phyloP scores from a whole-genome alignment of 2,888 invertebrate species.

The Augiades crinisus region DNA sequence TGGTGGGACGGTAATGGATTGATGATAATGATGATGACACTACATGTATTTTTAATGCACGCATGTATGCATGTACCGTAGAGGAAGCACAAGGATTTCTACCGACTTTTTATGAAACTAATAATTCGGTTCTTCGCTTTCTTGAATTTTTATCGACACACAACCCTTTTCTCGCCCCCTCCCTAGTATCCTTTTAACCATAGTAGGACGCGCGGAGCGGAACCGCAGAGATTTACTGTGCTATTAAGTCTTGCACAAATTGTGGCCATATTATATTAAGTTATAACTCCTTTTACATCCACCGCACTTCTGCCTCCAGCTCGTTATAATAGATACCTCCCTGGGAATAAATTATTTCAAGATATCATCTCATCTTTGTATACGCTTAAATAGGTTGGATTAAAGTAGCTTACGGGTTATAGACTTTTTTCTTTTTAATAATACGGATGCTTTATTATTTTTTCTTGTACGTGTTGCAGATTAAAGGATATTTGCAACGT shows the following conservation, averaged over 20 bases:
- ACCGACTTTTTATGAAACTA: too few relatives aligned
- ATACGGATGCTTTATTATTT: too few relatives aligned
- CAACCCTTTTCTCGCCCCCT: conserved; percentile 32
- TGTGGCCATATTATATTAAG: conserved; percentile 56
- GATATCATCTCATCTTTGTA: neutral
- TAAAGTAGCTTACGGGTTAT: too few relatives aligned
- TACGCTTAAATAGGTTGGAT: too few relatives aligned
- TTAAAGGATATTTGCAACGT: too few relatives aligned
- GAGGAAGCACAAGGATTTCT: too few relatives aligned
- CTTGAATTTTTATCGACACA: conserved; percentile 29
- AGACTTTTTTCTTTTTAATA: too few relatives aligned
- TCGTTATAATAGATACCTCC: conserved; percentile 13
- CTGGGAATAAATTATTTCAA: neutral
- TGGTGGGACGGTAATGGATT: too few relatives aligned
- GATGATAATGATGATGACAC: too few relatives aligned
- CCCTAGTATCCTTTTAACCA: conserved; percentile 47
- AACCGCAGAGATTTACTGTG: conserved; percentile 68
- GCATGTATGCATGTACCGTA: too few relatives aligned
- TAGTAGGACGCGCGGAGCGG: conserved; percentile 54
- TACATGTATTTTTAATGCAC: too few relatives aligned
- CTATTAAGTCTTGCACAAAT: conserved; percentile 69
- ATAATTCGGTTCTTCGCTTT: neutral
- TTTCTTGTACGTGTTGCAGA: too few relatives aligned
- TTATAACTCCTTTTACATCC: conserved; percentile 51
- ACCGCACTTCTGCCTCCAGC: conserved; percentile 28